Evolutionary conservation across 1,140 invertebrate species (phyloP), one percentile per base, ranked within the genome.

Genomic region (Drosophila littoralis): DNA sequence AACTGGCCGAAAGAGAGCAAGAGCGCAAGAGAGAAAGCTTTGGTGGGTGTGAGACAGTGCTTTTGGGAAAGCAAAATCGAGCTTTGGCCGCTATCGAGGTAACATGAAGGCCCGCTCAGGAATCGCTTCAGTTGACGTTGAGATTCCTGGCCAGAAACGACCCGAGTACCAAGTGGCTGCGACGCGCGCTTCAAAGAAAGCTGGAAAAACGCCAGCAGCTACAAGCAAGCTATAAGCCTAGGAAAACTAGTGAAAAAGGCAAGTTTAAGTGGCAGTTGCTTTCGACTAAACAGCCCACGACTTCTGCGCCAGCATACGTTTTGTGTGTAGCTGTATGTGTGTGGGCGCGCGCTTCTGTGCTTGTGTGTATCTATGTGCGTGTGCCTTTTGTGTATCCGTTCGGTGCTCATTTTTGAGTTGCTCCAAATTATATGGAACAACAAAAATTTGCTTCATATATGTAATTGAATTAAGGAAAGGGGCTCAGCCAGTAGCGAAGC

Each of bases 161-260:
- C 66, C 64, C 45, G 59, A 42, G 22, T 51, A 51, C 57, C 48
- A 60, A 35, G 36, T 43, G 48, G 28, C 13, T 65, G 64, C 71
- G 71, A 48, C 54, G 73, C 65, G 83, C 60, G 76, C 55, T 77
- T 52, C 71, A 66, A 79, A 81, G 77, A 61, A 63, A 67, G 71
- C 79, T 85, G 82, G 75, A 86, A 79, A 86, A 85, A 75, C 83
- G 82, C 79, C 81, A 83, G 81, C 72, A 84, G 77, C 81, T 13
- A 42, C 13, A 67, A 72, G 70, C 35, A 63, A 68, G 51, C 48
- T 65, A 65, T 52, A 65, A 73, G 72, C 74, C 77, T 78, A 77
- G 79, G 69, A 79, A 88, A 88, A 88, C 65, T 69, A 77, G 73
- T 65, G 65, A 48, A 83, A 80, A 83, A 88, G 79, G 79, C 83